Base-by-base conservation (phyloP, 2,888 invertebrate genomes). In the Metalampra italica region DNA sequence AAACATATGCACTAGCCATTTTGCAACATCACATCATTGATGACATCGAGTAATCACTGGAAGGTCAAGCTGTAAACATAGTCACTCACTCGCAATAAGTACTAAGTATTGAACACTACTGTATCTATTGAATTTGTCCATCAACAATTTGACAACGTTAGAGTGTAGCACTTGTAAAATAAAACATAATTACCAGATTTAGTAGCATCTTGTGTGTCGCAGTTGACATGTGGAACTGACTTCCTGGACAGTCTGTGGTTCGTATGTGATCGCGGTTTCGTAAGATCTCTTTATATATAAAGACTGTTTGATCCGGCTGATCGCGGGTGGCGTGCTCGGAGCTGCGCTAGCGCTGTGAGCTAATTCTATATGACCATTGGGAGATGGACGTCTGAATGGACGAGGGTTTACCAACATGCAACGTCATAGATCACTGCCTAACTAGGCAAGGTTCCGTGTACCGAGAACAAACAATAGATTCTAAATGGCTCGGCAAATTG, bases 251-350 rank as follows among this genome's bases (percentile, higher is more conserved):
- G 74, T 72, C 70, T 76, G 75, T 76, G 67, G 75, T 78, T 75
- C 75, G 86, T 87, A 78, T 88, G 87, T 82, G 88, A 66, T 78
- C 76, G 81, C 80, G 82, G 80, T 88, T 82, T 84, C 78, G 85
- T 77, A 86, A 86, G 80, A 78, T 81, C 71, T 77, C 81, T 74
- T 80, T 88, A 82, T 88, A 88, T 87, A 86, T 79, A 74, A 78
- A 73, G 72, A 70, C 76, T 68, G 68, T 64, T 68, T 71, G 71
- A 64, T 68, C 64, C 57, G 58, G 63, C 60, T 67, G 75, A 68
- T 72, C 68, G 68, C 74, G 69, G 61, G 60, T 67, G 70, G 66
- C 69, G 70, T 62, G 61, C 58, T 45, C 48, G 53, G 61, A 66
- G 68, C 71, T 68, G 68, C 64, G 67, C 79, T 62, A 73, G 66